Evolutionary conservation across 2,888 invertebrate genomes (phyloP), one percentile per base, ranked within the genome.

Genomic region (Frankliniella intonsa): DNA sequence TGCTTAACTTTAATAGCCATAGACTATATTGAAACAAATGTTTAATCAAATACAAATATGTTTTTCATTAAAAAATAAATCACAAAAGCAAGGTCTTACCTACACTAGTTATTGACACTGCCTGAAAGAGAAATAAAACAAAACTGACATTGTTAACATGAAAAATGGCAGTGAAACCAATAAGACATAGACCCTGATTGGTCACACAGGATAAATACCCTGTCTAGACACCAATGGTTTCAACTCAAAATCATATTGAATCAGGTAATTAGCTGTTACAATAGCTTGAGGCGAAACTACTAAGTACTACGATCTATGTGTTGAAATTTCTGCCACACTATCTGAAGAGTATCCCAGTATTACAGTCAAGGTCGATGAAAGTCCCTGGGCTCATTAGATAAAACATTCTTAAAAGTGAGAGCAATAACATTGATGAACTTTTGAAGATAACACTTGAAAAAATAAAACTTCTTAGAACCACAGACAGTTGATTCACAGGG

Each of bases 1-100:
- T 76, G 69, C 69, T 76, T 76, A 76, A 25, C 25, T 76, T 76
- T 76, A 25, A 76, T 76, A 76, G 69, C 69, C 69, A 76, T 76
- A 76, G 12, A 22, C 69, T 76, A 76, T 76, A 12, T 25, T 76
- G 69, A 76, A 76, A 76, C 69, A 76, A 76, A 76, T 25, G 69
- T 76, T 25, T 25, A 76, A 76, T 76, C 69, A 76, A 22, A 76
- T 76, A 76, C 69, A 76, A 76, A 76, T 25, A 25, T 25, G 69
- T 76, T 76, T 76, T 76, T 8, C n/a, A 76, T 22, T 76, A 76
- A 76, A 76, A 76, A 76, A 76, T 76, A 76, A 76, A 76, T 76
- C 69, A 76, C 69, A 76, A 76, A 76, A 76, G 69, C 69, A 76
- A 76, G 69, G n/a, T 76, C 69, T 76, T 76, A 76, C 12, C 69